A percentile compares a stretch with the other conserved stretches of the same genome.
Conservation (phyloP, 1,140 invertebrate species). For the Lordiphosa collinella region DNA sequence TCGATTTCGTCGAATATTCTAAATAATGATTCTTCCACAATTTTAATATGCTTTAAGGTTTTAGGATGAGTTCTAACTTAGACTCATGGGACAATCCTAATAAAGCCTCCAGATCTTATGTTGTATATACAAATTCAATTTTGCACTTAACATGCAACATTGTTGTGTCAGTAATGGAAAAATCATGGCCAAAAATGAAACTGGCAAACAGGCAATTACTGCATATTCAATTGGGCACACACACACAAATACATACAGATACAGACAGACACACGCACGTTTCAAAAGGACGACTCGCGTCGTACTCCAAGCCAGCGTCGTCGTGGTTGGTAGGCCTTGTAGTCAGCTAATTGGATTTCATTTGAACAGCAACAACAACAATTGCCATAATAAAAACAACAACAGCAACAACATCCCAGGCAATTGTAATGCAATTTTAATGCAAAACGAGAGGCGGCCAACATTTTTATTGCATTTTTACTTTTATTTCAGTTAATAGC, state of each 20-base stretch:
- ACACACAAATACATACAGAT: slow-evolving; percentile 18
- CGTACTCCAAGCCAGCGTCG: slow-evolving; percentile 13
- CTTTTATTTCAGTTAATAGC: slow-evolving; percentile 78
- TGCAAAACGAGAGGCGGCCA: slow-evolving; percentile 67
- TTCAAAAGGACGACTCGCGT: slow-evolving; percentile 49
- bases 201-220: slow-evolving; percentile 52
- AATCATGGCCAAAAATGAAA: slow-evolving; percentile 70
- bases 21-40: too few species aligned
- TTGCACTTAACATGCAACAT: slow-evolving; percentile 53
- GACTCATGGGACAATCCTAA: background rate
- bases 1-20: too few species aligned
- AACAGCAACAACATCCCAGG: slow-evolving; percentile 42
- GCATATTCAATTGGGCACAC: slow-evolving; percentile 57
- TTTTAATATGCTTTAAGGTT: too few species aligned
- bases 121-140: slow-evolving; percentile 55
- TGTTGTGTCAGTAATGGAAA: slow-evolving; percentile 48
- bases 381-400: slow-evolving; percentile 40
- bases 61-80: background rate
- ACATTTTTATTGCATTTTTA: slow-evolving; percentile 75
- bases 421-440: slow-evolving; percentile 79
- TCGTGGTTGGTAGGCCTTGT: slow-evolving; percentile 59
- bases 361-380: slow-evolving; percentile 65
- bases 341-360: slow-evolving; percentile 77
- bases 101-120: background rate
- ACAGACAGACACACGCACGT: slow-evolving; percentile 39